phyloP scores from a whole-genome alignment of 2,113 vertebrate species.

The Geococcyx californianus region DNA sequence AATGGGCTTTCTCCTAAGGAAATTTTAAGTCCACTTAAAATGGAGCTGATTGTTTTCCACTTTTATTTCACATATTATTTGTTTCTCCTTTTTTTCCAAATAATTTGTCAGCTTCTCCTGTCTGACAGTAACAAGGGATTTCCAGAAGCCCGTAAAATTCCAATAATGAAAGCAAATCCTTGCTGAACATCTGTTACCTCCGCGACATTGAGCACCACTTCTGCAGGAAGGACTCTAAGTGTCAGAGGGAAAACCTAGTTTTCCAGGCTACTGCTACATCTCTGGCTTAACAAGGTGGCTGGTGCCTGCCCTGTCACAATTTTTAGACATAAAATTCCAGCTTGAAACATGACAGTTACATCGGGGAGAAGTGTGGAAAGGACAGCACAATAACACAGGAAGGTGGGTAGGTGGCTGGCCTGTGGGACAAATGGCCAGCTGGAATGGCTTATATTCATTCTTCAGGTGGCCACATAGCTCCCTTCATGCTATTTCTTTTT shows the following conservation, averaged over 20 bases:
- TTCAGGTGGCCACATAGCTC: accelerated
- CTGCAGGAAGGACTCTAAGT: not conserved
- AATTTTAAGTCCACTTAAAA: not conserved
- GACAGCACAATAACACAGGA: not conserved
- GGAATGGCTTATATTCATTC: not conserved
- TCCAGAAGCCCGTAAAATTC: not conserved
- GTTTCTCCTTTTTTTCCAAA: not conserved
- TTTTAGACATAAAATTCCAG: not conserved
- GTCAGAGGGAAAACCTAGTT: not conserved
- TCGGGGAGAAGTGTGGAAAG: not conserved
- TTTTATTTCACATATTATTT: not conserved
- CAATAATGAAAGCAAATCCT: not conserved
- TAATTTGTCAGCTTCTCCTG: not conserved
- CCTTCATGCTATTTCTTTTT: not conserved
- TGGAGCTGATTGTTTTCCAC: not conserved
- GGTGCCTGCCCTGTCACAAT: not conserved
- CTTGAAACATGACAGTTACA: not conserved
- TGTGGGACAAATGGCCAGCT: accelerated
- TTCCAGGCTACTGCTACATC: accelerated
- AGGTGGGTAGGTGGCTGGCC: not conserved
- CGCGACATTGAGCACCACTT: not conserved
- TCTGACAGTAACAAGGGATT: not conserved
- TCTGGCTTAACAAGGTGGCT: not conserved
- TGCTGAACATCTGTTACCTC: not conserved
- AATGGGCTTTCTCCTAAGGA: not conserved